These are phyloP conservation scores for Candidula unifasciata DNA, from an alignment of 2,888 invertebrate genomes.

Conservation along the genomic window DNA sequence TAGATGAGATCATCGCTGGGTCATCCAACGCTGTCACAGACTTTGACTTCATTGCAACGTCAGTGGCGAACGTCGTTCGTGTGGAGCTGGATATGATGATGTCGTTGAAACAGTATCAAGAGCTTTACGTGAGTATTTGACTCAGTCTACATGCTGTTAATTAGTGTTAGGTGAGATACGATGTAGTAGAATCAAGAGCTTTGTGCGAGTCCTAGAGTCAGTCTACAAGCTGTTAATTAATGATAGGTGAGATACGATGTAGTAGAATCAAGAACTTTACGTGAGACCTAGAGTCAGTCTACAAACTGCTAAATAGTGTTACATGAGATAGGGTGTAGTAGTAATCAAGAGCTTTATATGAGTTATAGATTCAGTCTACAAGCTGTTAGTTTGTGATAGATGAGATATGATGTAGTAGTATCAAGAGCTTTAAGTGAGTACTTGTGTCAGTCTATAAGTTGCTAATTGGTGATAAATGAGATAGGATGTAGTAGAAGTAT, in stretches of 20 bases:
- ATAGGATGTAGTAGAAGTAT: too few relatives aligned
- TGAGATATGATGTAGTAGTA: too few relatives aligned
- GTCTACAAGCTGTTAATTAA: too few relatives aligned
- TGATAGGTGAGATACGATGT: too few relatives aligned
- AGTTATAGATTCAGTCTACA: background rate
- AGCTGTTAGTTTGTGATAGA: too few relatives aligned
- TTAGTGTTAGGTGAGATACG: too few relatives aligned
- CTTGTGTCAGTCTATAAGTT: too few relatives aligned
- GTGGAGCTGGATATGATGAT: constrained; percentile 42
- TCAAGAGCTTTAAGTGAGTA: too few relatives aligned
- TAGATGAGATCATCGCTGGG: constrained; percentile 41
- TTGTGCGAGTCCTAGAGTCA: background rate
- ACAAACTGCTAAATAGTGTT: too few relatives aligned
- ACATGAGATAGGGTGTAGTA: background rate
- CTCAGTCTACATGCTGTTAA: too few relatives aligned
- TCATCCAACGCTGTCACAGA: background rate
- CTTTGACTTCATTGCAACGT: constrained; percentile 9
- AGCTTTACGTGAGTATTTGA: constrained; percentile 27
- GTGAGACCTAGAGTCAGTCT: background rate
- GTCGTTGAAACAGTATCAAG: constrained; percentile 4
- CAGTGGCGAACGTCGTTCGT: background rate
- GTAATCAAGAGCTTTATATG: constrained; percentile 18
- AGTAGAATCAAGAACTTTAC: constrained; percentile 14
- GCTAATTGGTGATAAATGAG: too few relatives aligned
- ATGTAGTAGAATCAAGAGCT: constrained; percentile 12